Percentiles rank a stretch among this genome's conserved stretches.
Evolutionary conservation across 2,113 vertebrate genomes (phyloP).

Genomic region (Myanophis thanlyinensis): DNA sequence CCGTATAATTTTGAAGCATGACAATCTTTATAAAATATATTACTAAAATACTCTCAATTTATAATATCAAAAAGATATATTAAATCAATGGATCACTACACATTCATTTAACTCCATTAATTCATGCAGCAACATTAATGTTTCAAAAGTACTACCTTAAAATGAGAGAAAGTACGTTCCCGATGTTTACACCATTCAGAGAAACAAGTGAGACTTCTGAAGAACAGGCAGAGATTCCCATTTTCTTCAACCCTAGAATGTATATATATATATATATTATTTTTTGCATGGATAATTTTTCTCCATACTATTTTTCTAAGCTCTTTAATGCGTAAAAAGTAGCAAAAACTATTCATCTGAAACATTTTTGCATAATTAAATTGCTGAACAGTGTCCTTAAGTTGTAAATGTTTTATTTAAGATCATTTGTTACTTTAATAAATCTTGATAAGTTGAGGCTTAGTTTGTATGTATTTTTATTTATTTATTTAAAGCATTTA

Average conservation of each 20-base stretch:
- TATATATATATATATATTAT: not conserved
- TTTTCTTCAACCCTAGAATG: conserved; percentile 77
- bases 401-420: not conserved
- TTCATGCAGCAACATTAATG: not conserved
- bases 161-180: conserved; percentile 77
- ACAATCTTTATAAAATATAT: not conserved
- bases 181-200: conserved; percentile 79
- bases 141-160: conserved; percentile 78
- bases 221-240: conserved; percentile 77
- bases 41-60: too few species aligned
- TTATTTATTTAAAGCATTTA: not conserved
- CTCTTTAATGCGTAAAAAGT: not conserved
- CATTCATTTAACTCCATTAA: not conserved
- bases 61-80: not conserved
- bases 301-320: not conserved
- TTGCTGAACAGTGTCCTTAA: not conserved
- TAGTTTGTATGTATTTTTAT: not conserved
- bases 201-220: conserved; percentile 80
- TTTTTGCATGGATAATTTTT: not conserved
- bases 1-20: not conserved
- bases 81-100: not conserved
- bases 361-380: not conserved
- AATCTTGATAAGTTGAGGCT: not conserved
- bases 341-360: not conserved
- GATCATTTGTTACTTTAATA: not conserved